These are phyloP conservation scores for Lepidocyrtinus sp. DNA, from an alignment of 2,888 invertebrate genomes.

Conservation along the genomic window DNA sequence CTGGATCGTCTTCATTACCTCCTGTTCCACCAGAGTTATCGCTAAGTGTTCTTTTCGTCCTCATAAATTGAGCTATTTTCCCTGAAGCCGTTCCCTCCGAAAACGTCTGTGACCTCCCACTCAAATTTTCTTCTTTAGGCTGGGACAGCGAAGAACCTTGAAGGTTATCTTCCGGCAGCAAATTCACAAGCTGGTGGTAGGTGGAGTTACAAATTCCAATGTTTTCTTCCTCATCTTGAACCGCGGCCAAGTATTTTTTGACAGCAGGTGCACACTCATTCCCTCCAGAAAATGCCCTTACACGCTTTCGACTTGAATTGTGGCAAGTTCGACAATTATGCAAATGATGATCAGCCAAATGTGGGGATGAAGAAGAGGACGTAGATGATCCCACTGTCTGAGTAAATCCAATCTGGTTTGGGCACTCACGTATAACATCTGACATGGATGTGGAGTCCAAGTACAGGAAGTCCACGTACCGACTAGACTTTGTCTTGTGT, in stretches of 20 bases:
- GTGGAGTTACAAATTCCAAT: slow-evolving; percentile 38
- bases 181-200: neutral
- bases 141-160: too few relatives aligned
- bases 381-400: neutral
- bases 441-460: neutral
- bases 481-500: slow-evolving; percentile 34
- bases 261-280: slow-evolving; percentile 63
- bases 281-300: slow-evolving; percentile 67
- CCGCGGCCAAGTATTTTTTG: slow-evolving; percentile 59
- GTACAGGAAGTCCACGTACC: slow-evolving; percentile 40
- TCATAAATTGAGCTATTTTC: slow-evolving; percentile 45
- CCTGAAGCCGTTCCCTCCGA: slow-evolving; percentile 45
- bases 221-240: slow-evolving; percentile 24
- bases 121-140: neutral
- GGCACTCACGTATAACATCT: slow-evolving; percentile 25
- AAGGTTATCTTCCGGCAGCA: neutral
- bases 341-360: slow-evolving; percentile 30
- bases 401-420: slow-evolving; percentile 12
- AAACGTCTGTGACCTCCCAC: slow-evolving; percentile 40
- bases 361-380: slow-evolving; percentile 18
- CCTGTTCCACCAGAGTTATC: slow-evolving; percentile 24
- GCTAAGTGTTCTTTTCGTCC: slow-evolving; percentile 35
- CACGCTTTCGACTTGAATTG: slow-evolving; percentile 54
- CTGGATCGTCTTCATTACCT: slow-evolving; percentile 21
- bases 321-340: slow-evolving; percentile 29